These are phyloP conservation scores for Barbus barbus DNA, from an alignment of 2,113 vertebrate species.

Conservation along the genomic window DNA sequence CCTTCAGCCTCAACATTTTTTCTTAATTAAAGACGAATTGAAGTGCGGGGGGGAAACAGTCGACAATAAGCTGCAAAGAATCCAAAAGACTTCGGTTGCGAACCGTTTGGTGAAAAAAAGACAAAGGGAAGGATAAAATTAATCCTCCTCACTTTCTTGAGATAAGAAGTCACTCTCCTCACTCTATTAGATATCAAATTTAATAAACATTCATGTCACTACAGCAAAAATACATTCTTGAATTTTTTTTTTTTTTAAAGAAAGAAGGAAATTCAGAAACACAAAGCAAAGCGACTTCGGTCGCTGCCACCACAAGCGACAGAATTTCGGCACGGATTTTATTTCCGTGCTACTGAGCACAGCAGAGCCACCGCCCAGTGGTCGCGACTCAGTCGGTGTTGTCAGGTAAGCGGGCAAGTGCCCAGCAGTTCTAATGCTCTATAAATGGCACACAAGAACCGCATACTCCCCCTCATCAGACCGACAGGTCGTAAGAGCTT, in stretches of 20 bases:
- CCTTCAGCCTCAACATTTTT: slow-evolving; percentile 47
- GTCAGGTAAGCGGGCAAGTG: slow-evolving; percentile 11
- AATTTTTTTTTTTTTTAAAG: neutral
- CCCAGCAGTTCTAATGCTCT: slow-evolving; percentile 26
- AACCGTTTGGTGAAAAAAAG: neutral
- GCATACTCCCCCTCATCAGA: slow-evolving; percentile 39
- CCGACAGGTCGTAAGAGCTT: slow-evolving; percentile 18
- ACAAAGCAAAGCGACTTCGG: neutral
- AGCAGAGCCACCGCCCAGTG: slow-evolving; percentile 8
- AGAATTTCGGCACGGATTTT: neutral
- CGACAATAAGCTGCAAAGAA: slow-evolving; percentile 26
- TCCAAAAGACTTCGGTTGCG: neutral
- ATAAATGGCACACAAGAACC: slow-evolving; percentile 16
- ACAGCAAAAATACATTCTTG: neutral
- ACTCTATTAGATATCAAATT: neutral
- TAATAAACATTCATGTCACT: slow-evolving; percentile 1
- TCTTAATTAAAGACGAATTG: slow-evolving; percentile 54
- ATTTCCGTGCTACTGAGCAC: slow-evolving; percentile 19
- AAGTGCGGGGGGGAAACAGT: slow-evolving; percentile 24
- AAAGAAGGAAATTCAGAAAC: neutral
- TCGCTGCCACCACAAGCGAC: neutral
- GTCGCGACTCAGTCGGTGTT: slow-evolving; percentile 5
- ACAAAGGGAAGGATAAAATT: neutral
- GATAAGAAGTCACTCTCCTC: neutral
- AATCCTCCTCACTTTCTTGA: neutral